Conservation (phyloP, 2,113 vertebrate genomes). For the Rhabdornis inornatus region DNA sequence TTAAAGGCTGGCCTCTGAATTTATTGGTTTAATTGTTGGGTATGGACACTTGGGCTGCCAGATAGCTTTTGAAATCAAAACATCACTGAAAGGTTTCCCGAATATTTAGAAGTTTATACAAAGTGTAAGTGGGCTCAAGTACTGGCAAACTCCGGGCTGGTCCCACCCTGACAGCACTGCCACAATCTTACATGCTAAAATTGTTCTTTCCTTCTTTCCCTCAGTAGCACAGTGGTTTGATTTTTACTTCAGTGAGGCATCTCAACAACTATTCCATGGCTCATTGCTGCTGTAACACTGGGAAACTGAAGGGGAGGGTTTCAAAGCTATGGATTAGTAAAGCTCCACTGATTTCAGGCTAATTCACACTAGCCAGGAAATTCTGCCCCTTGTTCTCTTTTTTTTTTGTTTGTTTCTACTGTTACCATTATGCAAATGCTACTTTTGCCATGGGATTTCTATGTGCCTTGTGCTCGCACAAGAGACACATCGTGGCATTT, state of each 20-base stretch:
- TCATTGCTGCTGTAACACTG: background rate
- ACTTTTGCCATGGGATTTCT: background rate
- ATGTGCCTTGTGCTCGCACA: background rate
- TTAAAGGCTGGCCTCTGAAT: slow-evolving; percentile 12
- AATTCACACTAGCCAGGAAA: background rate
- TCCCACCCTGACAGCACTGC: background rate
- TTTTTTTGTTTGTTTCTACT: background rate
- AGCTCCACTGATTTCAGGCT: background rate
- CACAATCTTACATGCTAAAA: background rate
- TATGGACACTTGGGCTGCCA: background rate
- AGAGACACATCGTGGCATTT: background rate
- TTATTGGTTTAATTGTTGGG: slow-evolving; percentile 19
- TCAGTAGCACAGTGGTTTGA: background rate
- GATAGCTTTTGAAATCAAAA: slow-evolving; percentile 17
- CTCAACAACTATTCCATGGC: background rate
- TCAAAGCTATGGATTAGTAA: background rate
- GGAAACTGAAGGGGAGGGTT: background rate
- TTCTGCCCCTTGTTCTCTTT: background rate
- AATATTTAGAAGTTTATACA: background rate
- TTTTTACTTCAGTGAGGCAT: background rate
- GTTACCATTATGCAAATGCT: background rate
- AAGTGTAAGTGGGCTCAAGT: background rate
- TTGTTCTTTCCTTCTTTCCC: background rate
- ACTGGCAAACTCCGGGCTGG: background rate
- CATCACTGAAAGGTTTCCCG: background rate